A percentile compares a stretch with the other conserved stretches of the same genome.
Evolutionary conservation across 2,113 vertebrate species (phyloP).

Genomic region (Lophochroa leadbeateri): DNA sequence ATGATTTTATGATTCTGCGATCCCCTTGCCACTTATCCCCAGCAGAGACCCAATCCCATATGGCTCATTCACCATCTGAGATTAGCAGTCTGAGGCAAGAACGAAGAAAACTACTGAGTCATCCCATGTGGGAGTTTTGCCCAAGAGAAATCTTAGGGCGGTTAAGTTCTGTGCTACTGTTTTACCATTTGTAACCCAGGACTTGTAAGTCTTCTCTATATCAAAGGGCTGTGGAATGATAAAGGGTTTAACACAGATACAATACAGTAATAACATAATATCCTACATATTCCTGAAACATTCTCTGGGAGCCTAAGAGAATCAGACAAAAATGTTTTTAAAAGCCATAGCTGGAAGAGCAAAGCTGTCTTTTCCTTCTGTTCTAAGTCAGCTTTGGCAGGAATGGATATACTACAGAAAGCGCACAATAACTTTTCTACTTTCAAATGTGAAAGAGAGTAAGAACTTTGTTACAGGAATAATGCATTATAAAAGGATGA

Average conservation of each 20-base stretch:
- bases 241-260: neutral
- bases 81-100: neutral
- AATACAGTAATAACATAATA: neutral
- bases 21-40: neutral
- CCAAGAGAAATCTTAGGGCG: neutral
- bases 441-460: neutral
- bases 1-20: neutral
- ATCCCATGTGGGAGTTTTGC: neutral
- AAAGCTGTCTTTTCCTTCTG: constrained; percentile 30
- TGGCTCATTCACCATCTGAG: neutral
- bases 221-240: neutral
- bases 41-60: neutral
- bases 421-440: neutral
- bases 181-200: neutral
- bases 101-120: neutral
- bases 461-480: neutral
- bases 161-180: neutral
- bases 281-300: neutral
- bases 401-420: neutral
- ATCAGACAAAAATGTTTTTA: constrained; percentile 8
- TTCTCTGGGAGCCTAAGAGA: neutral
- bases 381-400: constrained; percentile 11
- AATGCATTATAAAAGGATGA: neutral
- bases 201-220: neutral
- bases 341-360: constrained; percentile 11